Base-by-base conservation (phyloP, 2,113 vertebrate genomes). In the Tragelaphus scriptus region DNA sequence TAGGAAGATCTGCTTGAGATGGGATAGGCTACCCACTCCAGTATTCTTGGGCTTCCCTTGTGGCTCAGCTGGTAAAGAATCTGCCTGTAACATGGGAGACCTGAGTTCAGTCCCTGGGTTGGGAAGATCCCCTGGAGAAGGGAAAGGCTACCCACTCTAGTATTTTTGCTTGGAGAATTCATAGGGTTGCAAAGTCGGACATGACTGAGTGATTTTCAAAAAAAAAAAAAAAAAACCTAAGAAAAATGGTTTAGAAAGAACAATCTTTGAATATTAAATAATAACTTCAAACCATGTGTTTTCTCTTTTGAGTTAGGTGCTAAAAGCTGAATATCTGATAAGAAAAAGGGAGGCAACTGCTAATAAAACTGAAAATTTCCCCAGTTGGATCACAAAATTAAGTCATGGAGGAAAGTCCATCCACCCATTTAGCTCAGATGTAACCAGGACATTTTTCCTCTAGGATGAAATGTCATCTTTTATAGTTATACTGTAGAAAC, bases 161-260 rank as follows among this genome's bases (percentile, higher is more conserved):
- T 71, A 71, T 71, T 71, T 9, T 71, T 36, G n/a, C n/a, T 19
- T 71, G n/a, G 19, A 71, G 68, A 71, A 71, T 23, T 40, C 68
- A 71, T 40, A 19, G n/a, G n/a, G n/a, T 71, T 71, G 19, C 19
- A 71, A 36, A 71, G 19, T 71, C 1, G 0, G n/a, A 36, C 65
- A 21, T 2, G 1, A 71, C n/a, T 71, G n/a, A 71, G n/a, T 71
- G 19, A 71, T 19, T 36, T 71, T 23, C 4, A 36, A 36, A 68
- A n/a, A 68, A n/a, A 4, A 61, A n/a, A n/a, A n/a, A n/a, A 71
- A 71, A 23, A 12, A 23, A 23, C 5, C 19, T 40, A 71, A 40
- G 68, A 71, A 71, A 95, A 88, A 93, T 84, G 98, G 96, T 98
- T 99, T 99, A 98, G 97, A 98, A 98, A 89, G 86, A 59, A 98